Conservation (phyloP, 1,140 invertebrate genomes). For the Thaumetopoea pityocampa region DNA sequence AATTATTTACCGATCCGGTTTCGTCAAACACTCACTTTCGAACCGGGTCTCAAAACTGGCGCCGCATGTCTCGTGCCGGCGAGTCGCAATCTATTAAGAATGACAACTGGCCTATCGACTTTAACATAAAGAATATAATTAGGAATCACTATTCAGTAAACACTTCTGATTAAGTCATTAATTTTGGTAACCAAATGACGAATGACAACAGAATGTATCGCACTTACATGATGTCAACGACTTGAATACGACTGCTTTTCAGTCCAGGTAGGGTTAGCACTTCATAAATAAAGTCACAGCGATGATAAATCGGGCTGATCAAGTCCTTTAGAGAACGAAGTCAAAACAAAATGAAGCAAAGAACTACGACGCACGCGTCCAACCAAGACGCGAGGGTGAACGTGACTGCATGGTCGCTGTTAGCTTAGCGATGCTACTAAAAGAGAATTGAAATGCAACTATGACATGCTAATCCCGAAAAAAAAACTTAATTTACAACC, state of each 20-base stretch:
- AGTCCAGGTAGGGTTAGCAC: conserved; percentile 19
- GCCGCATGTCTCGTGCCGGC: conserved; percentile 6
- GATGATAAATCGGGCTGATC: conserved; percentile 1
- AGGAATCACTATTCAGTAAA: too few species aligned
- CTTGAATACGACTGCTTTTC: background rate
- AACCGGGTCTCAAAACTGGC: conserved; percentile 44
- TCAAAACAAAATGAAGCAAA: conserved; percentile 21
- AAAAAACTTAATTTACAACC: too few species aligned
- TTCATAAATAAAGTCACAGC: conserved; percentile 26
- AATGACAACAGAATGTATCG: too few species aligned
- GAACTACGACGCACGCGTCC: conserved; percentile 33
- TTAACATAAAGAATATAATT: too few species aligned
- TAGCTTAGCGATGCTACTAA: conserved; percentile 19
- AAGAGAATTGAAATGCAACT: conserved; percentile 20
- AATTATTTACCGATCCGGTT: conserved; percentile 44
- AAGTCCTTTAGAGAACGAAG: conserved; percentile 19
- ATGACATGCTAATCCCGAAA: conserved; percentile 13
- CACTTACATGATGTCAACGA: conserved; percentile 18
- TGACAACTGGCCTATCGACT: too few species aligned
- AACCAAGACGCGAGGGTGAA: conserved; percentile 29
- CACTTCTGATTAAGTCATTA: too few species aligned
- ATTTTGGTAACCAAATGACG: too few species aligned
- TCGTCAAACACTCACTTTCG: conserved; percentile 49
- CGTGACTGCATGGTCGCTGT: conserved; percentile 34
- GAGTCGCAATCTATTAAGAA: conserved; percentile 6